A percentile compares a stretch with the other conserved stretches of the same genome.
These are phyloP conservation scores for Lobophora halterata DNA, from an alignment of 2,888 invertebrate species.

Conservation along the genomic window DNA sequence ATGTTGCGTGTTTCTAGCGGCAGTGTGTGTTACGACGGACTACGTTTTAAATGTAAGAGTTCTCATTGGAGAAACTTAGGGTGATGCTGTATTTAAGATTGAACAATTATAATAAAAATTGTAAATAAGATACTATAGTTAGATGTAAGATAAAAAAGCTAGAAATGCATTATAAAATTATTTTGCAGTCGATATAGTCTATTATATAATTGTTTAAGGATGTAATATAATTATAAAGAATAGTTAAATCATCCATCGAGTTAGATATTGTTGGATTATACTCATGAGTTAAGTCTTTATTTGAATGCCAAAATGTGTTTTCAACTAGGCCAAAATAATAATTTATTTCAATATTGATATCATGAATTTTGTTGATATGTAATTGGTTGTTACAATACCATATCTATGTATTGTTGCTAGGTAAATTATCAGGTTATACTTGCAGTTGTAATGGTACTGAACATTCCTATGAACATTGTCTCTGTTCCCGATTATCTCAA, in stretches of 20 bases:
- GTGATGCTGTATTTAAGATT: conserved; percentile 55
- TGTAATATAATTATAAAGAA: conserved; percentile 53
- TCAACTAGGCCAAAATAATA: conserved; percentile 58
- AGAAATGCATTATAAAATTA: conserved; percentile 70
- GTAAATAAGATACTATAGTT: conserved; percentile 76
- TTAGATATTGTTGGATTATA: conserved; percentile 61
- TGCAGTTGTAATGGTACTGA: conserved; percentile 26
- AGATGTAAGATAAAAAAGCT: conserved; percentile 70
- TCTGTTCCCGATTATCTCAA: conserved; percentile 29
- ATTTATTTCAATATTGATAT: conserved; percentile 46
- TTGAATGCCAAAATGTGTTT: conserved; percentile 64
- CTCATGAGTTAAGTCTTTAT: conserved; percentile 61
- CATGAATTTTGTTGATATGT: conserved; percentile 29
- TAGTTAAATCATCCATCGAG: conserved; percentile 54
- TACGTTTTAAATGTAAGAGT: conserved; percentile 18
- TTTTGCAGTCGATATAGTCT: conserved; percentile 70
- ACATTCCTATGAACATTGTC: conserved; percentile 49
- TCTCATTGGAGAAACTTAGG: conserved; percentile 36
- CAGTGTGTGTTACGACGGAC: conserved; percentile 34
- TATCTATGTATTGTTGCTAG: conserved; percentile 21
- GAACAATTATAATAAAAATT: conserved; percentile 70
- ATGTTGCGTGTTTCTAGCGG: conserved; percentile 16
- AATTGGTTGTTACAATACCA: conserved; percentile 29
- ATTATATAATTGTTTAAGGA: conserved; percentile 57
- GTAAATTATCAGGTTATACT: conserved; percentile 13